Evolutionary conservation across 2,113 vertebrate species (phyloP).

Genomic region (Tapirus terrestris): DNA sequence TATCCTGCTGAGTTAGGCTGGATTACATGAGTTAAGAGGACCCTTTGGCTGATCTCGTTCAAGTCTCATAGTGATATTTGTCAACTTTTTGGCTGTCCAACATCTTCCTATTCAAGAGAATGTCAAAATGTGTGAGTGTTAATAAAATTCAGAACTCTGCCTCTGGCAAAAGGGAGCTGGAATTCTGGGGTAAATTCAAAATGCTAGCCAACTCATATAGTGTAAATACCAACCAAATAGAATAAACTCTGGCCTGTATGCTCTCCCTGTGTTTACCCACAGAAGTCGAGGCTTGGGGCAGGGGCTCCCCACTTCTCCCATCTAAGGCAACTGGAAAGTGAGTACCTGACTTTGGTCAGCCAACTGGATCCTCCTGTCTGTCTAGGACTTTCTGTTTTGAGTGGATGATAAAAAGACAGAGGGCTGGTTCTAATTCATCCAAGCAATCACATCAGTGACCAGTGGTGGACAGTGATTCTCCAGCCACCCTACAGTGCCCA

Average conservation of each 20-base stretch:
- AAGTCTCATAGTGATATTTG: not conserved
- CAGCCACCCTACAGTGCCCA: not conserved
- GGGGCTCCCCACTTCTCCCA: not conserved
- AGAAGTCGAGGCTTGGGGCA: not conserved
- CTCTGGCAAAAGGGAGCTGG: not conserved
- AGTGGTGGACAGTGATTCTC: not conserved
- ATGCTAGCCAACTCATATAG: not conserved
- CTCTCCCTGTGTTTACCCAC: not conserved
- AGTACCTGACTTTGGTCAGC: not conserved
- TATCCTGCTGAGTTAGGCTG: constrained; percentile 4
- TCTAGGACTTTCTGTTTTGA: not conserved
- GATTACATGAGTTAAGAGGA: not conserved
- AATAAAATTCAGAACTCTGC: not conserved
- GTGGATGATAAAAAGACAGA: not conserved
- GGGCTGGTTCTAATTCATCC: not conserved
- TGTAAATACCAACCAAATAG: accelerated
- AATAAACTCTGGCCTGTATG: not conserved
- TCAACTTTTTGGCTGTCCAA: not conserved
- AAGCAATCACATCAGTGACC: not conserved
- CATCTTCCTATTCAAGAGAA: not conserved
- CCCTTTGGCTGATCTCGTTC: constrained; percentile 21
- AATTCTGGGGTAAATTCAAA: not conserved
- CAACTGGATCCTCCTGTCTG: not conserved
- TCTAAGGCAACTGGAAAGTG: not conserved
- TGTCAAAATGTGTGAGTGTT: not conserved